Conservation (phyloP, 2,888 invertebrate genomes). For the Euzophera pinguis region DNA sequence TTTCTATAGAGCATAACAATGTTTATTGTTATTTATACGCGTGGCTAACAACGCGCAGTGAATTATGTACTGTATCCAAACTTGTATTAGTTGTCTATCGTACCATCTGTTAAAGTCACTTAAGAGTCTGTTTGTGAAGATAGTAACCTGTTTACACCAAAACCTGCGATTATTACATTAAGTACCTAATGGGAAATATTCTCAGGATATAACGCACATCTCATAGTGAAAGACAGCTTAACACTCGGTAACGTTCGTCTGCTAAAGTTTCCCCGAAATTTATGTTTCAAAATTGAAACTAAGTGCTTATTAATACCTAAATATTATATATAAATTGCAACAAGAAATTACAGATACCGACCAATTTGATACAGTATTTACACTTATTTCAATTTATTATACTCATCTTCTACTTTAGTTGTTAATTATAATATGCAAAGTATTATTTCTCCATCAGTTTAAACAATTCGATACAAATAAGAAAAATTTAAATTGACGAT, state of each 20-base stretch:
- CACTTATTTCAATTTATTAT: constrained; percentile 2
- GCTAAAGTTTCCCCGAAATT: neutral
- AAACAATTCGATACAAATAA: neutral
- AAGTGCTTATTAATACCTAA: neutral
- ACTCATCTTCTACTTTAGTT: neutral
- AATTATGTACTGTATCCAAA: too few species aligned
- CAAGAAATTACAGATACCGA: constrained; percentile 1
- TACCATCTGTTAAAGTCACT: too few species aligned
- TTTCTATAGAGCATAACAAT: too few species aligned
- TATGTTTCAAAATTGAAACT: neutral
- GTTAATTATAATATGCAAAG: neutral
- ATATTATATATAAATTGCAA: neutral
- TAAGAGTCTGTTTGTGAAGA: too few species aligned
- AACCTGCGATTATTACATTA: too few species aligned
- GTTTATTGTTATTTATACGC: too few species aligned
- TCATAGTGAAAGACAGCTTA: neutral
- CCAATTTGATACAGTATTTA: constrained; percentile 6
- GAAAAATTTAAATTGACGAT: neutral
- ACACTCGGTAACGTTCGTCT: neutral
- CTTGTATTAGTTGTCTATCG: too few species aligned
- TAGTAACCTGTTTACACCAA: too few species aligned
- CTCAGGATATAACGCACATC: neutral
- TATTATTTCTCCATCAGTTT: neutral
- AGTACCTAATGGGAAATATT: neutral
- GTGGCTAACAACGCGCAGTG: too few species aligned